Percentiles rank a stretch among this genome's conserved stretches.
phyloP scores from a whole-genome alignment of 2,797 vertebrate genomes.

The Podarcis lilfordi region DNA sequence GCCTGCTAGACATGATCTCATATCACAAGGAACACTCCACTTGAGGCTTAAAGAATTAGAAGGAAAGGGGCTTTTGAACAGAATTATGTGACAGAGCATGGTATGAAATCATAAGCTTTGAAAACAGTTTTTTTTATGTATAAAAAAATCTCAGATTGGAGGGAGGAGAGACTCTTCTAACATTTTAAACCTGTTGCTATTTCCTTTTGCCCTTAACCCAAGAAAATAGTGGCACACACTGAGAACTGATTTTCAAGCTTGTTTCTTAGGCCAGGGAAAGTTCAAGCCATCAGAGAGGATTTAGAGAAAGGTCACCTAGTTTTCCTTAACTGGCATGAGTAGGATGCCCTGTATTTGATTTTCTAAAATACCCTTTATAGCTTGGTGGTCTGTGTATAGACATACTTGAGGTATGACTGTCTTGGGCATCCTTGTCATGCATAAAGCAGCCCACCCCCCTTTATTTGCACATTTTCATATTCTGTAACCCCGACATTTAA shows the following conservation, averaged over 20 bases:
- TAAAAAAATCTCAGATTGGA: not conserved
- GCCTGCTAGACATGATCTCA: not conserved
- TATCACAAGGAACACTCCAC: not conserved
- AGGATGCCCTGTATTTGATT: not conserved
- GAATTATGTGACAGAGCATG: not conserved
- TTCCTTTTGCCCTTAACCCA: not conserved
- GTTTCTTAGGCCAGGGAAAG: not conserved
- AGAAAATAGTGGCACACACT: not conserved
- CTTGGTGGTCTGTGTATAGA: not conserved
- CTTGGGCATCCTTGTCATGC: not conserved
- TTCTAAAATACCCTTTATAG: not conserved
- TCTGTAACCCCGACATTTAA: not conserved
- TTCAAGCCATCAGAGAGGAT: not conserved
- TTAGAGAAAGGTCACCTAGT: not conserved
- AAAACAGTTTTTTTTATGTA: not conserved
- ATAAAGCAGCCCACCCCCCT: not conserved
- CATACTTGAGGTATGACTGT: not conserved
- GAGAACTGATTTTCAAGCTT: not conserved
- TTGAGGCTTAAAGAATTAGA: not conserved
- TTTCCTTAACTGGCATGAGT: not conserved
- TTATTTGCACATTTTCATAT: not conserved
- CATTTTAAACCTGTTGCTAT: not conserved
- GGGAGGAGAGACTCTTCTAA: not conserved
- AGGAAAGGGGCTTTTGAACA: not conserved
- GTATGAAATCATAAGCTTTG: not conserved